Evolutionary conservation across 2,113 vertebrate species (phyloP).

Genomic region (Micronycteris hirsuta): DNA sequence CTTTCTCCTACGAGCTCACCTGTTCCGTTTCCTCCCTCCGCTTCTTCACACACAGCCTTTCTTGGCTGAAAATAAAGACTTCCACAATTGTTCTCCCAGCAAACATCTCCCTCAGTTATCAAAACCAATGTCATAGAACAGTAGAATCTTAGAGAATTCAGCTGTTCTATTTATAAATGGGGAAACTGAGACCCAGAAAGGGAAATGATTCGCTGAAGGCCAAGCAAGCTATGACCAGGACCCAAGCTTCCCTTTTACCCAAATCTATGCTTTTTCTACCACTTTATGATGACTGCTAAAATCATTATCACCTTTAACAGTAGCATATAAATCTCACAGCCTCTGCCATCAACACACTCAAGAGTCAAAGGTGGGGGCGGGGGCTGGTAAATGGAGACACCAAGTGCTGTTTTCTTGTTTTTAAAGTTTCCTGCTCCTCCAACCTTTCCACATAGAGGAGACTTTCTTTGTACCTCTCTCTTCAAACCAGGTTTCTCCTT

Average conservation of each 20-base stretch:
- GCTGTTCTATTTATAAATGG: not conserved
- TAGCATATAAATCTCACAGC: not conserved
- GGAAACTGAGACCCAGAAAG: conserved; percentile 22
- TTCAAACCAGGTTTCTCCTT: not conserved
- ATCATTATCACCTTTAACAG: not conserved
- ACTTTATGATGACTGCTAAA: not conserved
- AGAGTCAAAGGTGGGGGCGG: not conserved
- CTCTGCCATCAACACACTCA: not conserved
- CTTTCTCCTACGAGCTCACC: conserved; percentile 56
- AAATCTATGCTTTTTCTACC: not conserved
- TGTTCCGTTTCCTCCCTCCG: conserved; percentile 63
- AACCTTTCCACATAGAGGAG: not conserved
- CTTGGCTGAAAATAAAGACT: not conserved
- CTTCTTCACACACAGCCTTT: conserved; percentile 11
- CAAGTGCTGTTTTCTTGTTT: not conserved
- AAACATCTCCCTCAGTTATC: not conserved
- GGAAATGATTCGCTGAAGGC: not conserved
- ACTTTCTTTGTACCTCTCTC: not conserved
- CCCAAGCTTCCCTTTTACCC: not conserved
- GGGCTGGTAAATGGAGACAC: not conserved
- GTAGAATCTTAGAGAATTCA: not conserved
- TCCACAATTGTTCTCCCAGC: not conserved
- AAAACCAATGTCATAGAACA: not conserved
- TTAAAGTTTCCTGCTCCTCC: not conserved
- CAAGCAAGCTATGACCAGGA: not conserved